A percentile compares a stretch with the other conserved stretches of the same genome.
These are phyloP conservation scores for Scylla paramamosain DNA, from an alignment of 1,140 invertebrate species.

Conservation along the genomic window DNA sequence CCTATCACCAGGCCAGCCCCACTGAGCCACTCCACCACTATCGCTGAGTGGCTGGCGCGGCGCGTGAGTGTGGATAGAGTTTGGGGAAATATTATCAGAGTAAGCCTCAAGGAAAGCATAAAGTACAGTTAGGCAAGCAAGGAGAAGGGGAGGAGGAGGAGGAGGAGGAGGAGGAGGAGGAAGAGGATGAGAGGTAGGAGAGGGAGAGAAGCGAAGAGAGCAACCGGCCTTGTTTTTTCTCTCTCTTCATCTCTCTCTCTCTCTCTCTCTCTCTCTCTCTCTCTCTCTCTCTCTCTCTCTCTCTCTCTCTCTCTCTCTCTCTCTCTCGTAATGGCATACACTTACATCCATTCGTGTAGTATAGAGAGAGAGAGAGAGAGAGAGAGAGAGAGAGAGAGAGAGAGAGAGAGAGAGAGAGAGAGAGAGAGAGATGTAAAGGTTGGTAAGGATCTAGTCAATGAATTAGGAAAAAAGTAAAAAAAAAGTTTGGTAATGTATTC, in stretches of 20 bases:
- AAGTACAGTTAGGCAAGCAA: slow-evolving; percentile 11
- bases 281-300: slow-evolving; percentile 20
- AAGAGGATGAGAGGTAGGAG: not conserved
- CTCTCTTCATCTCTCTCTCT: slow-evolving; percentile 10
- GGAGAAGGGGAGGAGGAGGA: not conserved
- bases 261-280: slow-evolving; percentile 20
- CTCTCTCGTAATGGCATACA: no score
- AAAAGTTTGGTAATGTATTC: no score
- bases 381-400: no score
- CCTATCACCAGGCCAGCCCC: not conserved
- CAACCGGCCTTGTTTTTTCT: slow-evolving; percentile 1
- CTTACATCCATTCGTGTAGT: no score
- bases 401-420: no score
- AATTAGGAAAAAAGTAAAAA: no score
- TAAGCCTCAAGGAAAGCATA: not conserved
- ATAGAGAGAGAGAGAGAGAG: no score
- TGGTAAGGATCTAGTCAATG: no score
- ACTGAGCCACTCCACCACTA: not conserved
- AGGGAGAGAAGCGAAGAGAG: not conserved
- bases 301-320: not conserved
- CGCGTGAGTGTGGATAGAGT: not conserved
- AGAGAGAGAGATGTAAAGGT: no score
- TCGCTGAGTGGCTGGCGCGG: not conserved
- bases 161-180: not conserved
- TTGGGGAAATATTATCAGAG: slow-evolving; percentile 5